phyloP scores from a whole-genome alignment of 2,888 invertebrate species.

The Chrysotoxum bicinctum region DNA sequence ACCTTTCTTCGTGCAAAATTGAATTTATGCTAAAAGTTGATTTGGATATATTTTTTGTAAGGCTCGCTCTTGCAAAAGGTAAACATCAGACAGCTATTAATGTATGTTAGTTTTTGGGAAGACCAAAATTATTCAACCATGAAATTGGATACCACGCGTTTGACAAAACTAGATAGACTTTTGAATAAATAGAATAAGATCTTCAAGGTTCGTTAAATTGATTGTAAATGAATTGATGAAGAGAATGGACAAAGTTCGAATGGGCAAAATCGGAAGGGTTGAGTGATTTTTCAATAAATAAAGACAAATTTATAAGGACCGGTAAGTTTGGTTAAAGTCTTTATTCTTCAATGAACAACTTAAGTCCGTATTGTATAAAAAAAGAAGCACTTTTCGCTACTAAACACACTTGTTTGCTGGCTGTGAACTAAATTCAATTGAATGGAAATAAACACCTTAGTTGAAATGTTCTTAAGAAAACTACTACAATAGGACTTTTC shows the following conservation, averaged over 20 bases:
- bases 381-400: too few species aligned
- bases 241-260: neutral
- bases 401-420: too few species aligned
- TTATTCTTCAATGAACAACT: too few species aligned
- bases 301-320: too few species aligned
- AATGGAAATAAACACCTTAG: too few species aligned
- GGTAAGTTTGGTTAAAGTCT: too few species aligned
- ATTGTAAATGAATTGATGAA: neutral
- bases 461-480: too few species aligned
- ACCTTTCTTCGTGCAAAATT: neutral
- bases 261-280: too few species aligned
- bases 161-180: neutral
- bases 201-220: constrained; percentile 7
- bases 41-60: neutral
- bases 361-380: too few species aligned
- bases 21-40: neutral
- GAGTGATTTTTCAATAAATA: too few species aligned
- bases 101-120: neutral
- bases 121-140: neutral
- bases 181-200: neutral
- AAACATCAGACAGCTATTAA: neutral
- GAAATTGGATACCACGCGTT: neutral
- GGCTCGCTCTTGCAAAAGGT: neutral
- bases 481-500: too few species aligned
- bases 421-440: too few species aligned